Percentiles rank a stretch among this genome's conserved stretches.
These are phyloP conservation scores for Phyllostomus discolor DNA, from an alignment of 2,113 vertebrate species.

Conservation along the genomic window DNA sequence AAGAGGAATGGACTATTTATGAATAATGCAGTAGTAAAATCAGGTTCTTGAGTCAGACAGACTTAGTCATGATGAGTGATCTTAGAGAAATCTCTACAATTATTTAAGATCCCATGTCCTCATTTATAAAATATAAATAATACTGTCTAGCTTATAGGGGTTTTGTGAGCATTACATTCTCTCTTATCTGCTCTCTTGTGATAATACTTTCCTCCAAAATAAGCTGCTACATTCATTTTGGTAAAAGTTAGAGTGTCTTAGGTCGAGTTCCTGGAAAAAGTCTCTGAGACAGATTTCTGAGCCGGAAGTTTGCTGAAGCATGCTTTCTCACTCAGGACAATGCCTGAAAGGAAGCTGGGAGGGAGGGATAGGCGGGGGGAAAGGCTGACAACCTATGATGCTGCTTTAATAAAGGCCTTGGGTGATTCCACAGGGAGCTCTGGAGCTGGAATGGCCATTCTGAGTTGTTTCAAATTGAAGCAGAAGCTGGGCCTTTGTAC, in stretches of 20 bases:
- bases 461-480: background rate
- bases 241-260: background rate
- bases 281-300: background rate
- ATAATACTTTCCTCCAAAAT: background rate
- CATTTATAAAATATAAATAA: background rate
- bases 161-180: background rate
- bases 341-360: background rate
- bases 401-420: background rate
- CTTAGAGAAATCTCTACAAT: background rate
- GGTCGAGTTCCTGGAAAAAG: background rate
- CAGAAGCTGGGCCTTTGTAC: no score
- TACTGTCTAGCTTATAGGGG: background rate
- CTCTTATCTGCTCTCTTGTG: background rate
- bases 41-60: constrained; percentile 11
- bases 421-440: background rate
- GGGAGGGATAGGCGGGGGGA: background rate
- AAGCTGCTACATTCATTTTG: background rate
- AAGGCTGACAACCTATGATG: background rate
- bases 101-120: background rate
- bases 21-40: background rate
- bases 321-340: background rate
- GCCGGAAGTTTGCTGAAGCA: background rate
- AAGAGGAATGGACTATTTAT: background rate
- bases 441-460: background rate
- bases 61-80: background rate